Conservation (phyloP, 2,113 vertebrate genomes). For the Scortum barcoo region DNA sequence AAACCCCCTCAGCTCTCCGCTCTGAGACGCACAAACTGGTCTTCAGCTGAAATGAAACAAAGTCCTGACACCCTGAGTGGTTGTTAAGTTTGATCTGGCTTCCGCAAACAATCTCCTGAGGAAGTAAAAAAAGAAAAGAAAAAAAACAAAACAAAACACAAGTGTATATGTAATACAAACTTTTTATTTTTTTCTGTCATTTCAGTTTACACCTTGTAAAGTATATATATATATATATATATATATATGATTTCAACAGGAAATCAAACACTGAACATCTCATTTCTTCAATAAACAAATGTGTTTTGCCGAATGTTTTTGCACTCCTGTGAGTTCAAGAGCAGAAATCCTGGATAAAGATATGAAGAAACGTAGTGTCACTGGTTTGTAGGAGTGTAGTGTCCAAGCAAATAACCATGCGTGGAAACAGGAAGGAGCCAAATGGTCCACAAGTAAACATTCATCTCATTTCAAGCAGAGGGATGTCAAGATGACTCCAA, state of each 20-base stretch:
- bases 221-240: background rate
- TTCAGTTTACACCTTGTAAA: conserved; percentile 45
- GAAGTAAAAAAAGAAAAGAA: background rate
- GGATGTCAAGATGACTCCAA: background rate
- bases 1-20: conserved; percentile 16
- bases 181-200: conserved; percentile 35
- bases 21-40: conserved; percentile 37
- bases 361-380: conserved; percentile 23
- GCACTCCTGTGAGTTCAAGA: background rate
- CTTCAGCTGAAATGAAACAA: conserved; percentile 47
- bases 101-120: conserved; percentile 34
- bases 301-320: background rate
- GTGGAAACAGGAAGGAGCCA: background rate
- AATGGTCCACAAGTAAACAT: conserved; percentile 31
- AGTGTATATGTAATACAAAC: conserved; percentile 18
- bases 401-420: conserved; percentile 10
- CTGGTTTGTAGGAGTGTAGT: conserved; percentile 12
- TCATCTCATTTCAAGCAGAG: conserved; percentile 10
- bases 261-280: conserved; percentile 44
- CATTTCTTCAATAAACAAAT: conserved; percentile 22
- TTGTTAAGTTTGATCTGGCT: conserved; percentile 46
- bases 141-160: too few species aligned
- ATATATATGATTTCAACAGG: conserved; percentile 23
- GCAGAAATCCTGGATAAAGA: conserved; percentile 8
- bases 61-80: conserved; percentile 5